These are phyloP conservation scores for Melinaea menophilus DNA, from an alignment of 2,888 invertebrate genomes.

Conservation along the genomic window DNA sequence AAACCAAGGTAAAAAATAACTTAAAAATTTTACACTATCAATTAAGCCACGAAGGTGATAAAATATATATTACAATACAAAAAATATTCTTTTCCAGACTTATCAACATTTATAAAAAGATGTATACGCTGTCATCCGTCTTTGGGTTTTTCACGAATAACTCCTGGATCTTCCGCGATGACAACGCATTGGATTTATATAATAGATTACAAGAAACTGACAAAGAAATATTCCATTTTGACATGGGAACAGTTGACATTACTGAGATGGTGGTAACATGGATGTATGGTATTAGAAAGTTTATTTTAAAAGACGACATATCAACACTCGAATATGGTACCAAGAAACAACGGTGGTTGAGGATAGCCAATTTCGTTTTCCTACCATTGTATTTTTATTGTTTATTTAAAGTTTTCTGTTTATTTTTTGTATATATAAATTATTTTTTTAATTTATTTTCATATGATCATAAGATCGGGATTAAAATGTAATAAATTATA, in stretches of 20 bases:
- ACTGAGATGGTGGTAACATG: conserved; percentile 31
- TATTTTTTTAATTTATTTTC: too few species aligned
- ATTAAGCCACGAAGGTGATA: too few species aligned
- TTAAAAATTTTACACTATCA: too few species aligned
- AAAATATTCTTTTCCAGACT: not conserved
- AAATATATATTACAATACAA: too few species aligned
- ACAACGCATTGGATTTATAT: too few species aligned
- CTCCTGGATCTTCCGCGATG: too few species aligned
- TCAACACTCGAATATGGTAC: conserved; percentile 26
- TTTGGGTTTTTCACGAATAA: not conserved
- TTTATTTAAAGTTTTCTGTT: too few species aligned
- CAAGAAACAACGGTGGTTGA: conserved; percentile 31
- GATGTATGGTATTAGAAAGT: conserved; percentile 37
- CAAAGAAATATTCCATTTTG: conserved; percentile 35
- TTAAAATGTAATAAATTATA: not conserved
- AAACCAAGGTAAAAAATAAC: too few species aligned
- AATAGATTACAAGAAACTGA: conserved; percentile 31
- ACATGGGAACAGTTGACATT: conserved; percentile 34
- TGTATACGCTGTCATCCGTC: too few species aligned
- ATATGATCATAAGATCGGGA: too few species aligned
- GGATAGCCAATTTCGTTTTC: too few species aligned
- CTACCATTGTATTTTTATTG: not conserved
- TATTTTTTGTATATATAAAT: not conserved
- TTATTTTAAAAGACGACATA: conserved; percentile 34
- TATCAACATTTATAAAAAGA: too few species aligned